Evolutionary conservation across 2,797 vertebrate species (phyloP).

Genomic region (Brotula barbata): DNA sequence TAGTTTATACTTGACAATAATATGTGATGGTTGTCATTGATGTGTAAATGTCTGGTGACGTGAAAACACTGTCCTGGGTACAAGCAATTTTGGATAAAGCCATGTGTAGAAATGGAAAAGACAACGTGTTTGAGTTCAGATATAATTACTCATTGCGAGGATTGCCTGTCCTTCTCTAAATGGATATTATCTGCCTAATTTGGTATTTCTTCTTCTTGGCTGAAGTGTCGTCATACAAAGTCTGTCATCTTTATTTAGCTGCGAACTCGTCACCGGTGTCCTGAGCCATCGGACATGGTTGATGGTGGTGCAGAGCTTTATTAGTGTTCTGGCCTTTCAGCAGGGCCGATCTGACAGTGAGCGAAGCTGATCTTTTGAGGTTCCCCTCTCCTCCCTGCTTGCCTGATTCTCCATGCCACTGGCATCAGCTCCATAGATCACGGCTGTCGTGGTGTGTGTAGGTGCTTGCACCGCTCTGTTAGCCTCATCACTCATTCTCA

Average conservation of each 20-base stretch:
- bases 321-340: constrained; percentile 57
- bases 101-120: constrained; percentile 7
- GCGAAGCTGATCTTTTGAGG: constrained; percentile 71
- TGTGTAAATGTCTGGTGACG: not conserved
- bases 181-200: constrained; percentile 36
- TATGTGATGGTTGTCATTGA: no score
- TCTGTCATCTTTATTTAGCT: constrained; percentile 66
- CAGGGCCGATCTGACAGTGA: constrained; percentile 59
- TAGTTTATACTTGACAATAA: constrained; percentile 16
- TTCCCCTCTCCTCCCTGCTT: constrained; percentile 65
- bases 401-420: constrained; percentile 78
- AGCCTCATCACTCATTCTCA: constrained; percentile 84
- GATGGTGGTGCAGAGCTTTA: constrained; percentile 40
- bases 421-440: constrained; percentile 83
- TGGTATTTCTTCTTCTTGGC: constrained; percentile 34
- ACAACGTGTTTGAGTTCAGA: not conserved
- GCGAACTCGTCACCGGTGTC: constrained; percentile 36
- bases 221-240: constrained; percentile 47
- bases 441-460: constrained; percentile 81
- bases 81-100: constrained; percentile 5
- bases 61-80: constrained; percentile 10
- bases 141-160: not conserved
- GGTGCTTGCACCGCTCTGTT: constrained; percentile 85
- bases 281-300: constrained; percentile 54
- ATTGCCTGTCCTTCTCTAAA: constrained; percentile 25